Evolutionary conservation across 30 jellyfish, hydroid and myxozoan genomes (phyloP).

Genomic region (Rhopilema esculentum): DNA sequence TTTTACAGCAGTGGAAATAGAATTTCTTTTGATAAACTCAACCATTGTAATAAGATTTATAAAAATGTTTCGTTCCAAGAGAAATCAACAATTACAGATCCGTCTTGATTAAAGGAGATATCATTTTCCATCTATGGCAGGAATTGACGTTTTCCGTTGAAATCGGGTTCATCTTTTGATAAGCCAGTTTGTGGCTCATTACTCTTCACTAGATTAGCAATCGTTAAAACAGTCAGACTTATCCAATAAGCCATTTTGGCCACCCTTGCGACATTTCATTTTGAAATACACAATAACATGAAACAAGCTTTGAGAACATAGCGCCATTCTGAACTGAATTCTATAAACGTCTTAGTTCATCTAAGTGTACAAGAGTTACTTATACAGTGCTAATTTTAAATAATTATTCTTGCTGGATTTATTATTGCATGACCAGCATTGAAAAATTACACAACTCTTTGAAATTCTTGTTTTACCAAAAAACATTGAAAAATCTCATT

Average conservation of each 20-base stretch:
- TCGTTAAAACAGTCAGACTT: neutral
- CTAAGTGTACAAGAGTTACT: no score
- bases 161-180: slow-evolving; percentile 7
- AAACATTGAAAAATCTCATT: no score
- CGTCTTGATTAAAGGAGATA: slow-evolving; percentile 1
- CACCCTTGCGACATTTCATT: slow-evolving; percentile 26
- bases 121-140: slow-evolving; percentile 25
- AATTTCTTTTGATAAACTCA: neutral
- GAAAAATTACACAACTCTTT: no score
- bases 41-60: neutral
- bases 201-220: neutral
- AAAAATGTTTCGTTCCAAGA: slow-evolving; percentile 24
- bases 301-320: no score
- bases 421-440: no score
- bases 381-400: no score
- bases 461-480: no score
- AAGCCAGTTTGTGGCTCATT: slow-evolving; percentile 30
- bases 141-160: slow-evolving; percentile 26
- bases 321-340: no score
- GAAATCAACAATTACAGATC: slow-evolving; percentile 7
- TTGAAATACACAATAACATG: neutral
- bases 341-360: no score
- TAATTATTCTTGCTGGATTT: no score
- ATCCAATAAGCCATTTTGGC: slow-evolving; percentile 34
- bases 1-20: neutral